Percentiles rank a stretch among this genome's conserved stretches.
Evolutionary conservation across 2,797 vertebrate genomes (phyloP).

Genomic region (Sebastes wilsoni): DNA sequence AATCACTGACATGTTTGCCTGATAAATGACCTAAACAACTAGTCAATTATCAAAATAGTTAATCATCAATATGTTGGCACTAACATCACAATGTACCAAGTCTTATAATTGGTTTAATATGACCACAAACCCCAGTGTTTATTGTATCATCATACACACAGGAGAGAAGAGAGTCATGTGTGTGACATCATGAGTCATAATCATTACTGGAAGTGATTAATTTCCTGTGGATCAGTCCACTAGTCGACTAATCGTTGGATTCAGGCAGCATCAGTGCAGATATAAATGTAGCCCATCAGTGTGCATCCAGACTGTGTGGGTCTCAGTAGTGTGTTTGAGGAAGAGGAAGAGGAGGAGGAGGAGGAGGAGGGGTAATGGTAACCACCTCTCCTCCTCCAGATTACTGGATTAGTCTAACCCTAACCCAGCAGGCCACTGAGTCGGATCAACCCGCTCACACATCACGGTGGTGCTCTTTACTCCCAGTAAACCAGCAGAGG

Average conservation of each 20-base stretch:
- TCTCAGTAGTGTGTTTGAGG: background rate
- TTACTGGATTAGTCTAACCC: slow-evolving; percentile 70
- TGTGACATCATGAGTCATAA: background rate
- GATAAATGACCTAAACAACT: background rate
- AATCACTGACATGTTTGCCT: background rate
- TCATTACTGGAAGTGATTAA: background rate
- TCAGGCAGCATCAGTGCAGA: background rate
- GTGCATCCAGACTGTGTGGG: slow-evolving; percentile 18
- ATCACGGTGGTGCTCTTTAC: slow-evolving; percentile 27
- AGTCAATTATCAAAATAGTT: background rate
- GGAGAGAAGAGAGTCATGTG: background rate
- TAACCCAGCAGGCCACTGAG: slow-evolving; percentile 61
- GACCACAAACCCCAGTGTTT: background rate
- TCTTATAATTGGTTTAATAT: background rate
- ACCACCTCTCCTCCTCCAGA: slow-evolving; percentile 59
- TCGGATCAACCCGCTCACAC: slow-evolving; percentile 53
- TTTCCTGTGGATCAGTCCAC: background rate
- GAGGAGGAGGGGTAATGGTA: slow-evolving; percentile 43
- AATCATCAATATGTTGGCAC: background rate
- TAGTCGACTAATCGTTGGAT: background rate
- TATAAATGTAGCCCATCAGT: background rate
- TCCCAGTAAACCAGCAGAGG: background rate
- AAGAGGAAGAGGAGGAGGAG: slow-evolving; percentile 9
- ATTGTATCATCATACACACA: background rate
- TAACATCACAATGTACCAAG: background rate